phyloP scores from a whole-genome alignment of 2,797 vertebrate genomes.

The Bradypus variegatus region DNA sequence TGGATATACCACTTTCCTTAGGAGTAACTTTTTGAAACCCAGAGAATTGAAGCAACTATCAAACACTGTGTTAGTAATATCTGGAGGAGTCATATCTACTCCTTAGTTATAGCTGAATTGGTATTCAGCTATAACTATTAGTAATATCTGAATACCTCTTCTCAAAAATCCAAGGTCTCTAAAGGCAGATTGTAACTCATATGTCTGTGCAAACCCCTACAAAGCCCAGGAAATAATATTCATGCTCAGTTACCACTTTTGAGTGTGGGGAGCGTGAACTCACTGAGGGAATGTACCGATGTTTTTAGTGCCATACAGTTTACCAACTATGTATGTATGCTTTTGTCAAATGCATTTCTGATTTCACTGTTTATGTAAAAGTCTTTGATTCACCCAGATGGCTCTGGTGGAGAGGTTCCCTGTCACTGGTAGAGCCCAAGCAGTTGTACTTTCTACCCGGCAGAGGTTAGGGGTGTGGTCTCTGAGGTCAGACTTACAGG shows the following conservation, averaged over 20 bases:
- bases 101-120: too few relatives aligned
- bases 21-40: neutral
- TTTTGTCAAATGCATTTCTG: neutral
- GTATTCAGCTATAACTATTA: too few relatives aligned
- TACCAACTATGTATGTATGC: neutral
- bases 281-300: neutral
- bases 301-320: neutral
- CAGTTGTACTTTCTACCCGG: accelerated
- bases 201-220: neutral
- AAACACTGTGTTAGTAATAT: neutral
- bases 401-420: neutral
- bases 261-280: neutral
- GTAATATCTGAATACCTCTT: neutral
- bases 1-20: neutral
- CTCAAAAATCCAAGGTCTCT: neutral
- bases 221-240: neutral
- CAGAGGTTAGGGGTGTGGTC: too few relatives aligned
- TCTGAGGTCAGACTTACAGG: neutral
- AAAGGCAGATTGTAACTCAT: neutral
- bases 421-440: too few relatives aligned
- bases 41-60: neutral
- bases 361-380: accelerated
- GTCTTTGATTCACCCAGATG: too few relatives aligned
- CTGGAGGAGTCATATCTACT: too few relatives aligned
- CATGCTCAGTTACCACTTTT: neutral